phyloP scores from a whole-genome alignment of 1,140 invertebrate genomes.

The Bombus pascuorum region DNA sequence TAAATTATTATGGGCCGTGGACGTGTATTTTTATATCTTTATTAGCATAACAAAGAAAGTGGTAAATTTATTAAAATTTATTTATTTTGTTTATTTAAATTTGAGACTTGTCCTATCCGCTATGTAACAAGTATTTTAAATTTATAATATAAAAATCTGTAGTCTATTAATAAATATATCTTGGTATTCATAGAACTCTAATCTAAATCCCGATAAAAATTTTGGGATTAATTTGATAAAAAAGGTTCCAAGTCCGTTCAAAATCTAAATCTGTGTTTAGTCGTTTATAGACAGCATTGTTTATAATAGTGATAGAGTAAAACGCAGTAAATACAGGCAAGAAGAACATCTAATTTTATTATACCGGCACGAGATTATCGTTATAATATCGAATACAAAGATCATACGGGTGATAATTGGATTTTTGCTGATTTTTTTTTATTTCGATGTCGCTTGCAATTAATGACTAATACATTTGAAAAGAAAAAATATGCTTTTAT shows the following conservation, averaged over 20 bases:
- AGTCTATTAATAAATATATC: background rate
- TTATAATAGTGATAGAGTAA: background rate
- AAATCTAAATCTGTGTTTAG: background rate
- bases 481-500: too few relatives aligned
- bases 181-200: background rate
- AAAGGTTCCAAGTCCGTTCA: background rate
- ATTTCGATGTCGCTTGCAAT: too few relatives aligned
- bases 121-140: too few relatives aligned
- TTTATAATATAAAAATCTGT: too few relatives aligned
- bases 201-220: background rate
- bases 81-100: too few relatives aligned
- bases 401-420: background rate
- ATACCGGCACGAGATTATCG: background rate
- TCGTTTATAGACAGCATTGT: background rate
- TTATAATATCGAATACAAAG: background rate
- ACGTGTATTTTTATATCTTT: too few relatives aligned
- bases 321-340: background rate
- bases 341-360: background rate
- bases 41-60: too few relatives aligned
- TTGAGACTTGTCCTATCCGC: rapidly evolving
- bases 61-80: too few relatives aligned
- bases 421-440: background rate
- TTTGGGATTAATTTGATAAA: background rate
- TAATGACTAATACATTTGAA: too few relatives aligned
- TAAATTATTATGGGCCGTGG: too few relatives aligned